Conservation (phyloP, 2,888 invertebrate species). For the Prostheceraeus crozeri region DNA sequence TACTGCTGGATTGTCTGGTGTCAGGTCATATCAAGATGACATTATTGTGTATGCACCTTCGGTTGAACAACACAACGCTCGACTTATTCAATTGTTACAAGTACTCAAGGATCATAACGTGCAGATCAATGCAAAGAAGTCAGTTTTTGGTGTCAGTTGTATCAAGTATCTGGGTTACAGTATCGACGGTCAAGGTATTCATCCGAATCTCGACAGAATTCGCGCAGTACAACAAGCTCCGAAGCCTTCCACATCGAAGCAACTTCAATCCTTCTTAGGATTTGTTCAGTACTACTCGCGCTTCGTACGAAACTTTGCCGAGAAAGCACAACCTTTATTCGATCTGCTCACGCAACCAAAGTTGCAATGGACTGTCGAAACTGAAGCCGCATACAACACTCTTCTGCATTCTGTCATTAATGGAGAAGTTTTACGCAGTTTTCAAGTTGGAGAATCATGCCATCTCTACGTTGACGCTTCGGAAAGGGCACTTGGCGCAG, state of each 20-base stretch:
- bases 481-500: slow-evolving; percentile 1
- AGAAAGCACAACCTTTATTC: slow-evolving; percentile 14
- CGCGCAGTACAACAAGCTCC: too few relatives aligned
- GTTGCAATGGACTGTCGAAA: background rate
- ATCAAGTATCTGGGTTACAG: background rate
- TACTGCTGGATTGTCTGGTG: background rate
- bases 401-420: slow-evolving; percentile 7
- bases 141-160: background rate
- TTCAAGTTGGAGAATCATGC: background rate
- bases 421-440: slow-evolving; percentile 2
- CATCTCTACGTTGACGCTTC: slow-evolving; percentile 2
- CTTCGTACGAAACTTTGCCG: slow-evolving; percentile 1
- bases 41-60: slow-evolving; percentile 6
- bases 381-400: background rate
- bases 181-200: background rate
- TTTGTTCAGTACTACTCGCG: slow-evolving; percentile 16
- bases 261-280: background rate
- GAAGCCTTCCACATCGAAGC: background rate
- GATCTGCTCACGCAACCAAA: background rate
- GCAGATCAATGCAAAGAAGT: background rate
- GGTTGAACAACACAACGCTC: background rate
- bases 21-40: slow-evolving; percentile 11
- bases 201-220: slow-evolving; percentile 15
- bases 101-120: slow-evolving; percentile 3
- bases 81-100: slow-evolving; percentile 5